Evolutionary conservation across 1,140 invertebrate species (phyloP).

Genomic region (Lordiphosa clarofinis): DNA sequence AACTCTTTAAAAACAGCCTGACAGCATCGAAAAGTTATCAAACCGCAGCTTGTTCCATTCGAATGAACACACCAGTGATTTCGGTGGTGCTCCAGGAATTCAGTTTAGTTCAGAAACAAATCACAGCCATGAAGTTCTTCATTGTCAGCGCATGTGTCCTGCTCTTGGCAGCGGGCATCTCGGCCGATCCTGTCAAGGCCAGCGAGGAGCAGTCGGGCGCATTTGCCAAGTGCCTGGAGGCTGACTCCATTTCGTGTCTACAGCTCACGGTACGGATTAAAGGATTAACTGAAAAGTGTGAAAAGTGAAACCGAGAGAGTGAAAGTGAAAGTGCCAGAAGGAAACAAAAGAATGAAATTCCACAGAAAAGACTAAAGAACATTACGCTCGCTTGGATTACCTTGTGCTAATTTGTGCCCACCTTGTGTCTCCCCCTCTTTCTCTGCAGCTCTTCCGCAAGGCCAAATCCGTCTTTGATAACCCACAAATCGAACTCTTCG

Average conservation of each 20-base stretch:
- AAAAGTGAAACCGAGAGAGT: conserved; percentile 11
- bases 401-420: conserved; percentile 33
- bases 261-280: conserved; percentile 82
- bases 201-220: conserved; percentile 60
- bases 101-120: conserved; percentile 54
- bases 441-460: conserved; percentile 81
- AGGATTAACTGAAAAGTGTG: conserved; percentile 10
- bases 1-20: conserved; percentile 80
- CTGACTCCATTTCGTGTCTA: conserved; percentile 85
- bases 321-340: conserved; percentile 42
- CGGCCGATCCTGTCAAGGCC: conserved; percentile 72
- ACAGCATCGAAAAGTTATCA: conserved; percentile 79
- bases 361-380: neutral
- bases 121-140: conserved; percentile 68
- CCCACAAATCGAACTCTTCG: conserved; percentile 82
- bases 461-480: conserved; percentile 84
- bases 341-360: neutral
- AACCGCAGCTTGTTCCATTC: conserved; percentile 80
- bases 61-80: conserved; percentile 79
- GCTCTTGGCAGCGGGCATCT: conserved; percentile 70
- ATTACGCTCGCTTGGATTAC: neutral
- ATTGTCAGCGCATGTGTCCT: conserved; percentile 73
- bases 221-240: conserved; percentile 81
- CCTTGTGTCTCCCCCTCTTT: conserved; percentile 14
- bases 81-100: conserved; percentile 73